Conservation (phyloP, 2,113 vertebrate species). For the Pardalotus punctatus region DNA sequence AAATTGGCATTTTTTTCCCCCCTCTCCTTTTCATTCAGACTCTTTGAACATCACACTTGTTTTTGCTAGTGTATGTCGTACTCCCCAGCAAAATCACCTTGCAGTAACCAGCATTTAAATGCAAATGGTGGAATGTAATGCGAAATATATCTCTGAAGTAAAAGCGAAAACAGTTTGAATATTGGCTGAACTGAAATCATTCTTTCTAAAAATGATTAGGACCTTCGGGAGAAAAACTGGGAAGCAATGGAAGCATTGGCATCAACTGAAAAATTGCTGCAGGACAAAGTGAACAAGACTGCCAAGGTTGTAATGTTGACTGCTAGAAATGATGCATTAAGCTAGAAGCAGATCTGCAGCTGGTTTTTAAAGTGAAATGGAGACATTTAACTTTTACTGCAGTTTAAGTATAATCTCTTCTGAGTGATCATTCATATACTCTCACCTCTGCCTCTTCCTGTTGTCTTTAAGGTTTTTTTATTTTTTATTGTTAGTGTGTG, state of each 20-base stretch:
- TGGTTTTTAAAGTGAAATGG: constrained; percentile 61
- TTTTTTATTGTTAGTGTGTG: constrained; percentile 27
- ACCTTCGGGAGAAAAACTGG: constrained; percentile 99
- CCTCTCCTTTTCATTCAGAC: constrained; percentile 18
- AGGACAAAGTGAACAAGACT: constrained; percentile 97
- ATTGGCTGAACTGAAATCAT: constrained; percentile 93
- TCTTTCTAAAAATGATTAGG: constrained; percentile 99
- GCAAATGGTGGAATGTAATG: constrained; percentile 60
- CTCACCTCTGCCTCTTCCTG: constrained; percentile 67
- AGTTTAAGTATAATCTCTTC: constrained; percentile 69
- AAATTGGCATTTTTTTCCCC: constrained; percentile 11
- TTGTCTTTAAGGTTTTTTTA: constrained; percentile 35
- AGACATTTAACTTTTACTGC: constrained; percentile 76
- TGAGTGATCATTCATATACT: constrained; percentile 49
- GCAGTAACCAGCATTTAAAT: constrained; percentile 76
- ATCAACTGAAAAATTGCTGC: constrained; percentile 99
- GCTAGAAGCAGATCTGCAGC: constrained; percentile 86
- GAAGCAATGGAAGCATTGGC: constrained; percentile 99
- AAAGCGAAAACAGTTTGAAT: constrained; percentile 69
- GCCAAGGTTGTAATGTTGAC: constrained; percentile 94
- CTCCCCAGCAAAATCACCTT: constrained; percentile 59
- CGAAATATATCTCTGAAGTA: constrained; percentile 69
- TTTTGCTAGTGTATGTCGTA: constrained; percentile 38
- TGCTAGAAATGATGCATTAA: constrained; percentile 79
- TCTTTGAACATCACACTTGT: constrained; percentile 62